A percentile compares a stretch with the other conserved stretches of the same genome.
These are phyloP conservation scores for Chorisops tibialis DNA, from an alignment of 2,888 invertebrate genomes.

Conservation along the genomic window DNA sequence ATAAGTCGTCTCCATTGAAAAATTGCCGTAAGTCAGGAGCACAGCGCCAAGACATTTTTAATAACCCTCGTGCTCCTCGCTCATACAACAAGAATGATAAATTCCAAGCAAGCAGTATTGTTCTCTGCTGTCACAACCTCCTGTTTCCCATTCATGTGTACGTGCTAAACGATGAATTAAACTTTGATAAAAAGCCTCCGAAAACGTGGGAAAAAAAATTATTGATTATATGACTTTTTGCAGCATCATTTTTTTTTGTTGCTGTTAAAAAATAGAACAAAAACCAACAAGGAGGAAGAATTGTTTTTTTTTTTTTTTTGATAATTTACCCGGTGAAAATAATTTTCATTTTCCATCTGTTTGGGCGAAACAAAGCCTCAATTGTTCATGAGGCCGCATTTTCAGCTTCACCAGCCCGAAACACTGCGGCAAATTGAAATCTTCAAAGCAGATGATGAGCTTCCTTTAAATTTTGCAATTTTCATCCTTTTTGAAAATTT, in stretches of 20 bases:
- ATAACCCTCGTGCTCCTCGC: constrained; percentile 25
- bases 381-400: constrained; percentile 14
- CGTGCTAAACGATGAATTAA: constrained; percentile 30
- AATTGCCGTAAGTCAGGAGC: constrained; percentile 1
- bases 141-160: constrained; percentile 28
- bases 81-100: constrained; percentile 29
- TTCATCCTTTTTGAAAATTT: constrained; percentile 29
- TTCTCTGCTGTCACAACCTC: constrained; percentile 32
- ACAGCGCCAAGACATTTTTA: constrained; percentile 25
- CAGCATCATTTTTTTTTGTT: background rate
- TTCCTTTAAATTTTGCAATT: constrained; percentile 28
- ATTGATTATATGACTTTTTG: background rate
- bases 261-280: background rate
- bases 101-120: constrained; percentile 28
- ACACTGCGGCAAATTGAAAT: too few relatives aligned
- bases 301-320: too few relatives aligned
- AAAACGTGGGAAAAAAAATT: background rate
- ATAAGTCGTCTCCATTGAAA: constrained; percentile 13
- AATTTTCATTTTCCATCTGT: background rate
- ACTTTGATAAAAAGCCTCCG: constrained; percentile 31
- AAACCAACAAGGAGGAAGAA: background rate
- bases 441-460: constrained; percentile 28
- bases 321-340: too few relatives aligned
- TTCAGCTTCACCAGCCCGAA: background rate
- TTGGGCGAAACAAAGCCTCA: constrained; percentile 22